phyloP scores from a whole-genome alignment of 2,797 vertebrate species.

The Sebastiscus tertius region DNA sequence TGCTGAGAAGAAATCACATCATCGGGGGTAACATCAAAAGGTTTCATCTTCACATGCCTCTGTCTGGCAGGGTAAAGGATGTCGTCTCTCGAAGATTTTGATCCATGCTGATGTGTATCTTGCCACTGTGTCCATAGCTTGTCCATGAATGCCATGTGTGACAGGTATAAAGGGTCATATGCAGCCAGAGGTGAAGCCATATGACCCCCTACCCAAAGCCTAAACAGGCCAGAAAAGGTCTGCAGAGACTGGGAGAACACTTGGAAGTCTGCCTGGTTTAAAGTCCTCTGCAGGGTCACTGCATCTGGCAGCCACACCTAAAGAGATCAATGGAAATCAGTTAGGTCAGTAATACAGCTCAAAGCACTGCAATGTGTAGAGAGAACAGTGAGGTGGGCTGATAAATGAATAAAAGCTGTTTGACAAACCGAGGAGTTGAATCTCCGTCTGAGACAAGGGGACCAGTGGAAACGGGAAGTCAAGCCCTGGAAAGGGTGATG shows the following conservation, averaged over 20 bases:
- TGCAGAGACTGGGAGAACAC: conserved; percentile 56
- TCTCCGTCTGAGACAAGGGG: conserved; percentile 58
- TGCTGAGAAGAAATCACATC: conserved; percentile 41
- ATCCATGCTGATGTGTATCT: conserved; percentile 44
- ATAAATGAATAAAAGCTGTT: not conserved
- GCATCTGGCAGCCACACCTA: conserved; percentile 67
- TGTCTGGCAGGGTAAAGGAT: conserved; percentile 19
- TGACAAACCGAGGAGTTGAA: conserved; percentile 63
- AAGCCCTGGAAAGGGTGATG: conserved; percentile 58
- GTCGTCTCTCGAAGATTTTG: not conserved
- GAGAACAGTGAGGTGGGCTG: not conserved
- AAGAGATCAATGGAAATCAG: conserved; percentile 8
- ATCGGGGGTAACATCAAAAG: conserved; percentile 56
- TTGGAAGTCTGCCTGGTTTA: conserved; percentile 58
- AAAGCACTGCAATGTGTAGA: not conserved
- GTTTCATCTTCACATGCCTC: conserved; percentile 54
- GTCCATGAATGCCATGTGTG: conserved; percentile 69
- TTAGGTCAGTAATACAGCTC: not conserved
- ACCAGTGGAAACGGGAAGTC: conserved; percentile 42
- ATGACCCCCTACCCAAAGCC: conserved; percentile 69
- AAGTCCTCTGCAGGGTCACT: conserved; percentile 53
- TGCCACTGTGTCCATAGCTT: conserved; percentile 69
- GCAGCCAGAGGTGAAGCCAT: conserved; percentile 64
- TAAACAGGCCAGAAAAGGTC: conserved; percentile 63
- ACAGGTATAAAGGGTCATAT: conserved; percentile 71